Evolutionary conservation across 2,113 vertebrate genomes (phyloP).

Genomic region (Pseudopodoces humilis): DNA sequence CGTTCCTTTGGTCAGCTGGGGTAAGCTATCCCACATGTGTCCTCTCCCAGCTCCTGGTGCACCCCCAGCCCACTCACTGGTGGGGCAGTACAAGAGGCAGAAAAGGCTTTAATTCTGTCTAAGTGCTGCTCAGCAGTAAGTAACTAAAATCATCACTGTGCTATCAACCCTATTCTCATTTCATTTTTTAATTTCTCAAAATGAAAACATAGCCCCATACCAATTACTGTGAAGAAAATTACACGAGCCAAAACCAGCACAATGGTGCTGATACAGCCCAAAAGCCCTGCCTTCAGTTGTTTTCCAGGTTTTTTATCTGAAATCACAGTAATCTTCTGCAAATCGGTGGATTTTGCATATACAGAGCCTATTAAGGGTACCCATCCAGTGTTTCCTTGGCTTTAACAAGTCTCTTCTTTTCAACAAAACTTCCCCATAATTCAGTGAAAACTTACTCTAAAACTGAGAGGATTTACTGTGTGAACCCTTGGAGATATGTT

Average conservation of each 20-base stretch:
- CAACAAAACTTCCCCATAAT: background rate
- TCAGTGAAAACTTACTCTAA: background rate
- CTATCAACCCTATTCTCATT: background rate
- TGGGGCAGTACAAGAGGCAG: rapidly evolving
- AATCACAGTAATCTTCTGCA: background rate
- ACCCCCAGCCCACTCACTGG: rapidly evolving
- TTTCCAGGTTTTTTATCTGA: background rate
- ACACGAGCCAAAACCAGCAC: rapidly evolving
- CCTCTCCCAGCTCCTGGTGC: background rate
- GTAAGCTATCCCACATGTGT: background rate
- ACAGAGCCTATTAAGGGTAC: background rate
- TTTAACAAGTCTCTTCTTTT: background rate
- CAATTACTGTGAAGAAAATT: background rate
- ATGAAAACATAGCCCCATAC: rapidly evolving
- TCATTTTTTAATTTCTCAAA: background rate
- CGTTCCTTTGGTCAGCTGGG: background rate
- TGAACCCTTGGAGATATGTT: rapidly evolving
- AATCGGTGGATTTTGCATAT: background rate
- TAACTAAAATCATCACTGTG: background rate
- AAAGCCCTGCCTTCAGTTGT: background rate
- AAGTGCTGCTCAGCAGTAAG: background rate
- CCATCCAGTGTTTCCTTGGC: background rate
- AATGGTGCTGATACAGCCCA: background rate
- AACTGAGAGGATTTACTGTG: background rate
- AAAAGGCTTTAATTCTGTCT: background rate